Percentiles rank a stretch among this genome's conserved stretches.
Conservation (phyloP, 2,797 vertebrate genomes). For the Lacerta bilineata region DNA sequence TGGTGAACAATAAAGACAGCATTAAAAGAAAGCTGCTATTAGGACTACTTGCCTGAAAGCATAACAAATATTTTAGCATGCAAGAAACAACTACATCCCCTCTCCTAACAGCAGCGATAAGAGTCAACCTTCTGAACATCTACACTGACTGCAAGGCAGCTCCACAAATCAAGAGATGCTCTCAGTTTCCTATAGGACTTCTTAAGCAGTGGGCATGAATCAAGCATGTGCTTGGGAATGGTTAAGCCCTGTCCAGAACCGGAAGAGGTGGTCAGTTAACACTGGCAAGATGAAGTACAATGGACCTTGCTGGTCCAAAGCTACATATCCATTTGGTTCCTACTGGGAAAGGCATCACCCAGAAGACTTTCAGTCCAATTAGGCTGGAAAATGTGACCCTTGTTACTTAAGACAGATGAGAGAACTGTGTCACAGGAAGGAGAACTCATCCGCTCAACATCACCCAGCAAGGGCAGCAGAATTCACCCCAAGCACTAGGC, state of each 20-base stretch:
- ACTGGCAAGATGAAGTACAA: background rate
- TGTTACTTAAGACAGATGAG: background rate
- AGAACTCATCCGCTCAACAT: background rate
- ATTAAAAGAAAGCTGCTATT: background rate
- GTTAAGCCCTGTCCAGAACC: background rate
- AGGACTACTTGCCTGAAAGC: background rate
- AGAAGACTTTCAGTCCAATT: background rate
- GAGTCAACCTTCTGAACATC: background rate
- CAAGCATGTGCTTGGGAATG: background rate
- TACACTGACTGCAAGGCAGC: background rate
- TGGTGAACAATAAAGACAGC: background rate
- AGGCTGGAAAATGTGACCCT: background rate
- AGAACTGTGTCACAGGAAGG: conserved; percentile 21
- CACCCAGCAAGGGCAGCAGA: background rate
- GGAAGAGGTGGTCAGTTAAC: background rate
- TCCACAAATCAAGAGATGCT: background rate
- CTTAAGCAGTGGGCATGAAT: background rate
- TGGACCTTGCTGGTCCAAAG: background rate
- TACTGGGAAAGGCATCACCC: background rate
- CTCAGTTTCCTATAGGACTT: background rate
- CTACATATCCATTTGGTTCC: background rate
- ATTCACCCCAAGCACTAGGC: background rate
- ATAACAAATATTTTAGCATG: background rate
- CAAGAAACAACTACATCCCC: background rate
- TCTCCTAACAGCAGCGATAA: background rate